Percentiles rank a stretch among this genome's conserved stretches.
Conservation (phyloP, 2,797 vertebrate genomes). For the Sebastes nivosus region DNA sequence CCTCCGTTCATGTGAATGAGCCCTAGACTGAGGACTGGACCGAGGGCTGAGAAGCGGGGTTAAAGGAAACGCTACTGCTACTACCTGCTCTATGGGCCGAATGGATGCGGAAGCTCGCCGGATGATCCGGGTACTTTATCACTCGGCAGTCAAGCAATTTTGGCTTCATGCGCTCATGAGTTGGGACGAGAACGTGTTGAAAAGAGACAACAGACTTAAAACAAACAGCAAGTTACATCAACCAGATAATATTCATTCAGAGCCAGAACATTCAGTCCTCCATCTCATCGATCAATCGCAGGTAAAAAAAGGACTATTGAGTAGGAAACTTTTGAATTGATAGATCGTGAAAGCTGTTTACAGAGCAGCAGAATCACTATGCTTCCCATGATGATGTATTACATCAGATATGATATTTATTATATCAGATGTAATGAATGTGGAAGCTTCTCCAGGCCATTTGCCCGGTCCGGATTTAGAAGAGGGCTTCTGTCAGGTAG, state of each 20-base stretch:
- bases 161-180: too few species aligned
- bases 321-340: conserved; percentile 14
- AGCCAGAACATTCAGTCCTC: background rate
- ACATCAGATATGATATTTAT: conserved; percentile 45
- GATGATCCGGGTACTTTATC: too few species aligned
- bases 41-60: too few species aligned
- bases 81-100: too few species aligned
- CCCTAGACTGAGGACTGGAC: too few species aligned
- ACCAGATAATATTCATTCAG: too few species aligned
- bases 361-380: conserved; percentile 23
- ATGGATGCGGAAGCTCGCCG: fast-evolving
- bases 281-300: background rate
- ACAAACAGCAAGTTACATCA: too few species aligned
- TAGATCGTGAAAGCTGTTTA: conserved; percentile 5
- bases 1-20: too few species aligned
- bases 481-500: conserved; percentile 5
- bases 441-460: conserved; percentile 28
- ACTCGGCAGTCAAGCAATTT: too few species aligned
- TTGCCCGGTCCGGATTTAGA: conserved; percentile 1
- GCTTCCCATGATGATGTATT: conserved; percentile 29
- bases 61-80: too few species aligned
- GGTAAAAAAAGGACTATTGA: background rate
- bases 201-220: too few species aligned
- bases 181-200: too few species aligned
- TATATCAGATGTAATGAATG: conserved; percentile 46